Base-by-base conservation (phyloP, 2,888 invertebrate genomes). In the Notodonta dromedarius region DNA sequence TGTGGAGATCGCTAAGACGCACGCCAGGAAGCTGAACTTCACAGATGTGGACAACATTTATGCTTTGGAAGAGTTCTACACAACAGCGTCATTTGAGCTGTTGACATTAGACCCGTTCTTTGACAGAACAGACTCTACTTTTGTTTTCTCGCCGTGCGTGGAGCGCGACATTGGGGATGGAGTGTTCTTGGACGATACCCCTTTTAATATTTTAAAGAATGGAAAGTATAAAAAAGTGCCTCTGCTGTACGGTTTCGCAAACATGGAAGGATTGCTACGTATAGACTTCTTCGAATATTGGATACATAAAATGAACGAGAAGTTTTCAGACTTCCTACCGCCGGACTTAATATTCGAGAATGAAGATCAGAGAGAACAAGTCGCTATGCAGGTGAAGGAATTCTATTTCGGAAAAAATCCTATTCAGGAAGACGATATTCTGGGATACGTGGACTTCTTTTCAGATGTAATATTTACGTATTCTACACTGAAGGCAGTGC, bases 391-490 rank as follows among this genome's bases (percentile, higher is more conserved):
- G 54, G 50, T 77, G 11, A 80, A 76, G 59, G 42, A 67, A 12
- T 78, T 76, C 65, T 79, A 79, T 62, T 83, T 82, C 68, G 83
- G 80, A 16, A 50, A 72, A 1, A 54, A 73, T 9, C 57, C 59
- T 2, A 62, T 79, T 0, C 56, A 58, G 13, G 58, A 64, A 53
- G 63, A 65, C 1, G 70, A 58, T 12, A 48, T 73, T 42, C 52
- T 70, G n/a, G 50, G 55, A 14, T 79, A 68, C 40, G 56, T 70
- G 12, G 61, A 70, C 56, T 84, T 71, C 52, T 73, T 76, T 56
- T 64, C 81, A 8, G 89, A 95, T 93, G 56, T 71, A 4, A 40
- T 74, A 0, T 79, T 82, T 56, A 66, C 59, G 5, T 77, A 72
- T 55, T 58, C 76, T 0, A 74, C 69, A 39, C 52, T 82, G 11